Evolutionary conservation across 2,888 invertebrate genomes (phyloP).

Genomic region (Smittia sp.): DNA sequence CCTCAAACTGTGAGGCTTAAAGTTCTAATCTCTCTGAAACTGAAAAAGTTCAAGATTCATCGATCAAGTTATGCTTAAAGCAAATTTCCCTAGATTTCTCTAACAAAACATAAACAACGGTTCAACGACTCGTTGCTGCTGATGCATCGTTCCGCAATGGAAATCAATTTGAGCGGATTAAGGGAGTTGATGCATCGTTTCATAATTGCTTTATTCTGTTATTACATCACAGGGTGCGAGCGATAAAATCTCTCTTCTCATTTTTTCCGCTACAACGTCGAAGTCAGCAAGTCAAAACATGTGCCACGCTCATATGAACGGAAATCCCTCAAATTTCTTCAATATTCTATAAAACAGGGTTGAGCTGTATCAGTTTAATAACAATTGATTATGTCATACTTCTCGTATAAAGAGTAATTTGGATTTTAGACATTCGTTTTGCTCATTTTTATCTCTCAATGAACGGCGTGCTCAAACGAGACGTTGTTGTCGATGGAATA

Average conservation of each 20-base stretch:
- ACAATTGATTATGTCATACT: constrained; percentile 38
- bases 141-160: not conserved
- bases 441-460: constrained; percentile 37
- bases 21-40: too few relatives aligned
- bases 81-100: too few relatives aligned
- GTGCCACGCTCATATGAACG: constrained; percentile 24
- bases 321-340: constrained; percentile 11
- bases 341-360: too few relatives aligned
- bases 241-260: not conserved
- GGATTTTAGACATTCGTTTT: constrained; percentile 21
- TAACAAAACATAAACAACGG: not conserved
- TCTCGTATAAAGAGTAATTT: constrained; percentile 11
- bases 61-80: too few relatives aligned
- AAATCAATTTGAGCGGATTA: constrained; percentile 40
- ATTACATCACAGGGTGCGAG: constrained; percentile 25
- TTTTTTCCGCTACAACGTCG: not conserved
- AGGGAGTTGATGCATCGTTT: constrained; percentile 27
- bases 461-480: not conserved
- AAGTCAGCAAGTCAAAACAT: constrained; percentile 39
- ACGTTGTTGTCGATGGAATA: not conserved
- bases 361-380: too few relatives aligned
- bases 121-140: not conserved
- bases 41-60: too few relatives aligned
- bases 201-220: constrained; percentile 35
- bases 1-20: too few relatives aligned